Conservation (phyloP, 2,113 vertebrate species). For the Coturnix japonica region DNA sequence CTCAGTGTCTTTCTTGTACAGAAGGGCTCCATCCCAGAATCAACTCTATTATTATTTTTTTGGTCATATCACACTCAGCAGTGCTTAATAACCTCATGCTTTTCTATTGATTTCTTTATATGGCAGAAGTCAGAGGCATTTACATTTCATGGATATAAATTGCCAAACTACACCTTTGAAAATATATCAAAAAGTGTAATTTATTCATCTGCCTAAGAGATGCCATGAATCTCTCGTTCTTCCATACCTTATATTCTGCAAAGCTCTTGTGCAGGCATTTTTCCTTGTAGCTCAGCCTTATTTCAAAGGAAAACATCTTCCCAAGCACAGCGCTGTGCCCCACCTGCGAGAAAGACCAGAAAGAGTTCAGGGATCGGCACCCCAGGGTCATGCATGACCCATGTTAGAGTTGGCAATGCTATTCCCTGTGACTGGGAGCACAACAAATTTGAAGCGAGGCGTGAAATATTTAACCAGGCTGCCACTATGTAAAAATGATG, state of each 20-base stretch:
- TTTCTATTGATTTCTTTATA: background rate
- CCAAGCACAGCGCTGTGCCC: background rate
- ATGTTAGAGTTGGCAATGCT: background rate
- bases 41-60: background rate
- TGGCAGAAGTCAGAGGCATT: background rate
- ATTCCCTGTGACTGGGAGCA: background rate
- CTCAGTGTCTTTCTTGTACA: no score
- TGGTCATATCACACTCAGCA: background rate
- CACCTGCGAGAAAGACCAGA: fast-evolving
- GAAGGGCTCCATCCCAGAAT: background rate
- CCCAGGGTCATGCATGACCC: fast-evolving
- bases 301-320: background rate
- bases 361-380: background rate
- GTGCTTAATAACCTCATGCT: background rate
- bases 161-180: background rate
- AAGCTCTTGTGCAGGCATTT: background rate
- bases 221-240: constrained; percentile 16
- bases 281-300: background rate
- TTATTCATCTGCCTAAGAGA: background rate
- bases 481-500: background rate
- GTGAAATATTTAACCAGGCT: background rate
- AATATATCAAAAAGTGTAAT: constrained; percentile 2
- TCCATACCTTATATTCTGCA: background rate
- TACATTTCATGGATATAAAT: background rate
- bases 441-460: background rate